Percentiles rank a stretch among this genome's conserved stretches.
Evolutionary conservation across 2,113 vertebrate species (phyloP).

Genomic region (Laticauda laticaudata): DNA sequence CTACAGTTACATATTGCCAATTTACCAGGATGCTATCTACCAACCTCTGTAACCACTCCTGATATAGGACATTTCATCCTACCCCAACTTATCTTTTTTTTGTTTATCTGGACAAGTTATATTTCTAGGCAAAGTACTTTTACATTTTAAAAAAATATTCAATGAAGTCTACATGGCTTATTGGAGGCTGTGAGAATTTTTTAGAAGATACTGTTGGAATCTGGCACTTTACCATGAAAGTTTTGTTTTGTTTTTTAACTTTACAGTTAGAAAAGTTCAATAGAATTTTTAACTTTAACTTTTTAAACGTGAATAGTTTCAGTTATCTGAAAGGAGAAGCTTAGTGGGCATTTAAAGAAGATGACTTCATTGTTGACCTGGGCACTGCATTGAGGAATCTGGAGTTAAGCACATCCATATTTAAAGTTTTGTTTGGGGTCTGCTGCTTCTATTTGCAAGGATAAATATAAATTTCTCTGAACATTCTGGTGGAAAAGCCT

Average conservation of each 20-base stretch:
- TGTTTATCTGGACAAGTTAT: background rate
- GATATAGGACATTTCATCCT: background rate
- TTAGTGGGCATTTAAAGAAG: background rate
- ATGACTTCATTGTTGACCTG: background rate
- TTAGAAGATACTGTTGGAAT: background rate
- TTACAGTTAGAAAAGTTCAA: background rate
- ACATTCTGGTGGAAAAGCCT: background rate
- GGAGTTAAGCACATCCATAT: background rate
- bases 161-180: background rate
- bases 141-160: background rate
- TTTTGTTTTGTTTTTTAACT: background rate
- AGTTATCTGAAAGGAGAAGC: background rate
- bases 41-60: background rate
- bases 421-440: background rate
- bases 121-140: background rate
- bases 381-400: background rate
- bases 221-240: background rate
- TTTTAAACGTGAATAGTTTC: background rate
- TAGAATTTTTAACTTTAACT: background rate
- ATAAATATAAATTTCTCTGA: background rate
- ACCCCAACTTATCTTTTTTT: background rate
- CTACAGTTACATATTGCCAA: background rate
- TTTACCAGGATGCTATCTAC: background rate
- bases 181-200: background rate
- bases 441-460: background rate